Conservation (phyloP, 2,888 invertebrate species). For the Cryptocephalus primarius region DNA sequence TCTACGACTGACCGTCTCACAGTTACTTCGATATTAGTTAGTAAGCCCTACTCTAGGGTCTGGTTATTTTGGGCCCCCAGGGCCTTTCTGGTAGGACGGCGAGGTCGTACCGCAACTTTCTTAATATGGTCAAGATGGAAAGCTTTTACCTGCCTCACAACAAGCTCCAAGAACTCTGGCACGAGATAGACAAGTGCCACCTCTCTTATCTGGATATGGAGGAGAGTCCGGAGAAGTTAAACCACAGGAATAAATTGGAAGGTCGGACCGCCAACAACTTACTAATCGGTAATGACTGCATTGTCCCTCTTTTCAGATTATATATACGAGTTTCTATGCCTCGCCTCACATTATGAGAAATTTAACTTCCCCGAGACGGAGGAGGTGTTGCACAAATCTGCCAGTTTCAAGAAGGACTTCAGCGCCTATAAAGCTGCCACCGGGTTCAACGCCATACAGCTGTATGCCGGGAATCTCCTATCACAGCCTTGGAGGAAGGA, state of each 20-base stretch:
- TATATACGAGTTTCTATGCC: constrained; percentile 65
- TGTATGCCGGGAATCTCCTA: constrained; percentile 76
- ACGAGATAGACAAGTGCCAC: constrained; percentile 64
- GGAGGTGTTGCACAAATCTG: constrained; percentile 63
- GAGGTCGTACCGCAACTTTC: no score
- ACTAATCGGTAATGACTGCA: background rate
- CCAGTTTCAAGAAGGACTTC: constrained; percentile 58
- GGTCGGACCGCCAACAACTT: constrained; percentile 37
- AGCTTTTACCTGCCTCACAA: constrained; percentile 43
- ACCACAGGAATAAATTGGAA: constrained; percentile 66
- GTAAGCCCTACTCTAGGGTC: no score
- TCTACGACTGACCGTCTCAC: no score
- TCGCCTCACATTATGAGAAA: constrained; percentile 69
- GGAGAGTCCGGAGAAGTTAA: constrained; percentile 66
- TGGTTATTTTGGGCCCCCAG: no score
- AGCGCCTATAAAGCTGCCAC: constrained; percentile 70
- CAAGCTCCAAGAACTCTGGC: constrained; percentile 56
- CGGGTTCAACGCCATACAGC: constrained; percentile 75
- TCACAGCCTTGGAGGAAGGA: constrained; percentile 86
- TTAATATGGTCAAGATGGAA: constrained; percentile 36
- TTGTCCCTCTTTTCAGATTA: constrained; percentile 45
- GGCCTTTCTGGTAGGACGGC: no score
- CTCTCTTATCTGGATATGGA: constrained; percentile 71
- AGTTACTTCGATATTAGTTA: no score
- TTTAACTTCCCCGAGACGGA: constrained; percentile 66